Evolutionary conservation across 2,888 invertebrate genomes (phyloP).

Genomic region (Netelia virgata): DNA sequence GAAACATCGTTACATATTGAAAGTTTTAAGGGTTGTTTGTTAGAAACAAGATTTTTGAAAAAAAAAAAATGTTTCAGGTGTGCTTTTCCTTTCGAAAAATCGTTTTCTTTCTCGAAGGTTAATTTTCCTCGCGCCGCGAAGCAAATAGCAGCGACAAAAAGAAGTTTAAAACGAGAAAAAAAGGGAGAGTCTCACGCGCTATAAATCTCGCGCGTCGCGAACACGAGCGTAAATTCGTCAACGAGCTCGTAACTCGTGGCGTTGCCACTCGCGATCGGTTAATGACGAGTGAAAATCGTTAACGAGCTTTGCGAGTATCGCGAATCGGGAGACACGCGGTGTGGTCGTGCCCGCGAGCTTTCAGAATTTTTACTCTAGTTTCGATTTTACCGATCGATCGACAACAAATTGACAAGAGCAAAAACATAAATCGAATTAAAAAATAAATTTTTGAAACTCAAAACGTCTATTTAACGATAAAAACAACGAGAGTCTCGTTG

Average conservation of each 20-base stretch:
- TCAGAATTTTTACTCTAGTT: background rate
- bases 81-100: too few species aligned
- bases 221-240: constrained; percentile 47
- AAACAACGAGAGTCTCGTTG: background rate
- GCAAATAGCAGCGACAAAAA: background rate
- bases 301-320: constrained; percentile 44
- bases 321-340: background rate
- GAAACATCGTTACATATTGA: too few species aligned
- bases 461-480: too few species aligned
- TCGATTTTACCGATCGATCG: constrained; percentile 1
- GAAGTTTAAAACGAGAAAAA: too few species aligned
- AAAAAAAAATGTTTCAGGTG: too few species aligned
- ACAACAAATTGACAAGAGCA: too few species aligned
- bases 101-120: too few species aligned
- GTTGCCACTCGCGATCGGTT: constrained; percentile 36
- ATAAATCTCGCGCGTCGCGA: constrained; percentile 15
- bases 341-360: background rate
- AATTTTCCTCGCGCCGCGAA: too few species aligned
- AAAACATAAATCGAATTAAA: too few species aligned
- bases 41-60: too few species aligned
- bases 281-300: constrained; percentile 65
- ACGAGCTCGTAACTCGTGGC: constrained; percentile 42
- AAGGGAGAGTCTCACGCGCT: background rate
- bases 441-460: too few species aligned
- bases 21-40: too few species aligned